Percentiles rank a stretch among this genome's conserved stretches.
phyloP scores from a whole-genome alignment of 1,140 invertebrate genomes.

The Drosophila repleta region DNA sequence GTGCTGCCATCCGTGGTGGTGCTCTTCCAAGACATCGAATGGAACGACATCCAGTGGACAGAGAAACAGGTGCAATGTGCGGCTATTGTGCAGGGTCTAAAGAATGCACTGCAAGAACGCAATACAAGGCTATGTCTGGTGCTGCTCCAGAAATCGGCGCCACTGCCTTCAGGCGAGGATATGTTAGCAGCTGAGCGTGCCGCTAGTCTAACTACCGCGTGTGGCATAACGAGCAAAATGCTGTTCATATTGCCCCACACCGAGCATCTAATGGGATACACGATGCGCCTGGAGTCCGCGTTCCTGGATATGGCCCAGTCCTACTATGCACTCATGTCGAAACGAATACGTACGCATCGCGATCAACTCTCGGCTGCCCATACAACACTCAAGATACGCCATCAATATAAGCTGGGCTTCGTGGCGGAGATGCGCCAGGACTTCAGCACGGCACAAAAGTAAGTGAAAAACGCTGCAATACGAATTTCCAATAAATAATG shows the following conservation, averaged over 20 bases:
- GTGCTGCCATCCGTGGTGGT: conserved; percentile 96
- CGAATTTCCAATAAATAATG: background rate
- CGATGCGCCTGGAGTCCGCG: conserved; percentile 93
- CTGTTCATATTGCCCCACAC: conserved; percentile 95
- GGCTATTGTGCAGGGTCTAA: conserved; percentile 93
- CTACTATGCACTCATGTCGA: conserved; percentile 96
- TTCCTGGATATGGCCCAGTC: conserved; percentile 96
- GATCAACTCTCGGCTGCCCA: conserved; percentile 96
- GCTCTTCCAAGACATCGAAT: conserved; percentile 98
- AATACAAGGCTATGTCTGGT: conserved; percentile 95
- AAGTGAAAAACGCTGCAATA: conserved; percentile 72
- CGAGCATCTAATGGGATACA: conserved; percentile 89
- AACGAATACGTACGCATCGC: conserved; percentile 93
- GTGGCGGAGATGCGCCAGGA: conserved; percentile 97
- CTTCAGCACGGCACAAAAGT: conserved; percentile 94
- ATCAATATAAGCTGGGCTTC: conserved; percentile 99
- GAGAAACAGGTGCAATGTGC: conserved; percentile 97
- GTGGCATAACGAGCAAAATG: conserved; percentile 95
- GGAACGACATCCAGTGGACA: conserved; percentile 97
- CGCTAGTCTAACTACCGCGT: conserved; percentile 93
- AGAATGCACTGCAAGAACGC: conserved; percentile 87
- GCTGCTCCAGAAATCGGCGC: conserved; percentile 92
- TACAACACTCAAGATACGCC: conserved; percentile 95
- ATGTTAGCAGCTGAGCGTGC: conserved; percentile 94
- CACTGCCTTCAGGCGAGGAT: conserved; percentile 93